Conservation (phyloP, 2,797 vertebrate genomes). For the Chaunax sp. region DNA sequence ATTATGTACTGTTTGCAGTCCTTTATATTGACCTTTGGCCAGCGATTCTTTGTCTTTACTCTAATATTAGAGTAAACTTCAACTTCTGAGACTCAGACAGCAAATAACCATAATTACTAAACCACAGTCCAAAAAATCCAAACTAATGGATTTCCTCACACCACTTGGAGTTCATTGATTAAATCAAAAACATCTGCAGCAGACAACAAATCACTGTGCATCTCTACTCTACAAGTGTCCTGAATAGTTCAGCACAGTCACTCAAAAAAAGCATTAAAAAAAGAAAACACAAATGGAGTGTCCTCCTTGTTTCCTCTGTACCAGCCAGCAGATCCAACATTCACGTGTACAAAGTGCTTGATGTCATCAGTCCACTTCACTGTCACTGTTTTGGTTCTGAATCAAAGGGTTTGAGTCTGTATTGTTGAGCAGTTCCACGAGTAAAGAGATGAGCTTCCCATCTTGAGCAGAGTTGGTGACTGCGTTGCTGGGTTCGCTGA, state of each 20-base stretch:
- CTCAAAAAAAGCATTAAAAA: not conserved
- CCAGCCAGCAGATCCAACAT: conserved; percentile 7
- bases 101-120: conserved; percentile 17
- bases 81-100: conserved; percentile 52
- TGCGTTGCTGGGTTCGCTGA: conserved; percentile 76
- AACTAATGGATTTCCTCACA: conserved; percentile 25
- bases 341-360: not conserved
- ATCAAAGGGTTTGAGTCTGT: conserved; percentile 51
- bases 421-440: conserved; percentile 90
- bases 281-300: not conserved
- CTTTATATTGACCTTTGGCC: conserved; percentile 6
- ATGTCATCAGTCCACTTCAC: conserved; percentile 71
- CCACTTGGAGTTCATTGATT: conserved; percentile 11
- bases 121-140: conserved; percentile 38
- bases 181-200: conserved; percentile 11
- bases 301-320: conserved; percentile 15
- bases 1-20: not conserved
- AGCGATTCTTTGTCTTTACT: conserved; percentile 30
- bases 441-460: conserved; percentile 86
- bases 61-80: conserved; percentile 38
- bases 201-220: not conserved
- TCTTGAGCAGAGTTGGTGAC: conserved; percentile 80
- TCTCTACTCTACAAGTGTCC: conserved; percentile 8
- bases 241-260: not conserved
- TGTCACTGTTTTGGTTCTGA: conserved; percentile 38